Evolutionary conservation across 2,888 invertebrate genomes (phyloP).

Genomic region (Marasmarcha lunaedactyla): DNA sequence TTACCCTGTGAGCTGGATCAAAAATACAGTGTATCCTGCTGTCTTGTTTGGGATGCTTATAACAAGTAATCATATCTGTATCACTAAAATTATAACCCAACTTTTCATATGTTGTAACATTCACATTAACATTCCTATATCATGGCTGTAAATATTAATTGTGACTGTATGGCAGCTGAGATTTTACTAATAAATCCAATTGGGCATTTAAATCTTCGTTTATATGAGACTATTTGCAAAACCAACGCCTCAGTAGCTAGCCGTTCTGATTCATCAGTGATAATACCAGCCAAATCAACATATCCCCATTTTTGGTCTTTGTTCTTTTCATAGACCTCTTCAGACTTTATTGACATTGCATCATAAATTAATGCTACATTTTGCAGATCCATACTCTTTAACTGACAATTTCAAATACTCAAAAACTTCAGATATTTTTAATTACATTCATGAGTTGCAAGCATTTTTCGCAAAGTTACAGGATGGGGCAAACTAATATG

Average conservation of each 20-base stretch:
- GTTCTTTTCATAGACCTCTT: conserved; percentile 9
- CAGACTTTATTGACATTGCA: conserved; percentile 11
- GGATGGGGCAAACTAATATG: background rate
- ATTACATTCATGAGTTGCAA: too few species aligned
- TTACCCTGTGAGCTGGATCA: conserved; percentile 5
- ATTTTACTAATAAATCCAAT: conserved; percentile 15
- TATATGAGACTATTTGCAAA: conserved; percentile 15
- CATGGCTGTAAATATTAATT: conserved; percentile 11
- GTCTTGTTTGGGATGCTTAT: background rate
- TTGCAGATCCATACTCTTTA: too few species aligned
- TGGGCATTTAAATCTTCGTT: conserved; percentile 14
- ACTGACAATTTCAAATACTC: too few species aligned
- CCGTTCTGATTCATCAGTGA: background rate
- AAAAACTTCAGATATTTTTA: too few species aligned
- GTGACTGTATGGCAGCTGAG: conserved; percentile 10
- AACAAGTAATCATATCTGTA: background rate
- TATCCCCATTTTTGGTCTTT: conserved; percentile 13
- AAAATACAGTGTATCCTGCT: conserved; percentile 5
- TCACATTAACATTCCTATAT: conserved; percentile 8
- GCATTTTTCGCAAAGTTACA: too few species aligned
- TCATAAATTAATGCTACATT: conserved; percentile 13
- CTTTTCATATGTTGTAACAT: conserved; percentile 8
- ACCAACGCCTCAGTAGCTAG: conserved; percentile 13
- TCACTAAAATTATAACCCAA: background rate
- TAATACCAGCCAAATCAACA: conserved; percentile 15